Conservation (phyloP, 2,797 vertebrate species). For the Cuniculus paca region DNA sequence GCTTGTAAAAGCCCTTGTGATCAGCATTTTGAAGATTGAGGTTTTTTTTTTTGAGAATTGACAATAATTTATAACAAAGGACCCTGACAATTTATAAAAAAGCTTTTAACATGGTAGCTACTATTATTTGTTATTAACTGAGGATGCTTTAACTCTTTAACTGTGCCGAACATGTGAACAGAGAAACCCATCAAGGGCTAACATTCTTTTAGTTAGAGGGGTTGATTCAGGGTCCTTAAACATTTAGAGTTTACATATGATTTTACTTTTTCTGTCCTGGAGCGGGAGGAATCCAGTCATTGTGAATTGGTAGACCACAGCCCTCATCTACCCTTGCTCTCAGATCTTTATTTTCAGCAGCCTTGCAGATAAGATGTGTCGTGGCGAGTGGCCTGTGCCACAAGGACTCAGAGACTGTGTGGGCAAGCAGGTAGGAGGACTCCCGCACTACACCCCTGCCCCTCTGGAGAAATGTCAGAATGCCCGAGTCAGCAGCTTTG, state of each 20-base stretch:
- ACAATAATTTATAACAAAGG: neutral
- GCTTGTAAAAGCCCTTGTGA: neutral
- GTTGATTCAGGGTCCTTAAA: neutral
- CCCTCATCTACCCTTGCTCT: neutral
- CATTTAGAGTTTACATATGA: neutral
- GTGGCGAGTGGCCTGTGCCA: neutral
- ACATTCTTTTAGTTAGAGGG: neutral
- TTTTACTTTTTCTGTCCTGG: neutral
- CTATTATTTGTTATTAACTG: neutral
- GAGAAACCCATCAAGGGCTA: neutral
- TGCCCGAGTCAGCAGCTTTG: neutral
- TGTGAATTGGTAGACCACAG: neutral
- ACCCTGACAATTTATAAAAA: neutral
- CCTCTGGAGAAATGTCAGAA: neutral
- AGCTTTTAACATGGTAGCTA: neutral
- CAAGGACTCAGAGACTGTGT: neutral
- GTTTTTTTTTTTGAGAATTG: neutral
- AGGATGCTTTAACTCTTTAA: neutral
- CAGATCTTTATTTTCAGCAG: neutral
- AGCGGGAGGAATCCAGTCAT: neutral
- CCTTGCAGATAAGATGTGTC: neutral
- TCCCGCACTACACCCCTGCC: accelerated
- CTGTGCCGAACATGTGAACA: neutral
- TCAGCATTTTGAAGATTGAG: neutral
- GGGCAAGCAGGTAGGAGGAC: neutral